These are phyloP conservation scores for Brachyhypopomus occidentalis DNA, from an alignment of 2,113 vertebrate species.

Conservation along the genomic window DNA sequence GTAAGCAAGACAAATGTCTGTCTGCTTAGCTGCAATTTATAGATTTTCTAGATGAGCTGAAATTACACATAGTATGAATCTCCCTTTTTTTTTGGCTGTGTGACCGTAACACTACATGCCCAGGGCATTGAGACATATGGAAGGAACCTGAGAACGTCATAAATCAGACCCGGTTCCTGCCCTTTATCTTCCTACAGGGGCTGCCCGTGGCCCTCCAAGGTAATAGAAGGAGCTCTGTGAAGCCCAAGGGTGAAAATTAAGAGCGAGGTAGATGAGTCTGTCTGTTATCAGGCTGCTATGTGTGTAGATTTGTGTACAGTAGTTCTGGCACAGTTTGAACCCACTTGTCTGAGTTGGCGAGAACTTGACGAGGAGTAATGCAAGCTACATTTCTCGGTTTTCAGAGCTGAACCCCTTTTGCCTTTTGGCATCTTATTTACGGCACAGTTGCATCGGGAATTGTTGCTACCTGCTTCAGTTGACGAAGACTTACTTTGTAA, in stretches of 20 bases:
- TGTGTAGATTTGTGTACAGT: neutral
- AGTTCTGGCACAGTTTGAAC: neutral
- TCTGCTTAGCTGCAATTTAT: slow-evolving; percentile 51
- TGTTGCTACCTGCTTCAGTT: neutral
- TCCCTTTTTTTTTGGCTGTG: neutral
- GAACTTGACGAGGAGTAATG: neutral
- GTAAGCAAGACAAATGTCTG: slow-evolving; percentile 2
- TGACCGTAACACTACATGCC: slow-evolving; percentile 20
- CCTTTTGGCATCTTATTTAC: neutral
- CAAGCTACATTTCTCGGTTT: neutral
- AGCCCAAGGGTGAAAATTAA: slow-evolving; percentile 15
- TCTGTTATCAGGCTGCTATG: neutral
- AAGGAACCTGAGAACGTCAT: slow-evolving; percentile 36
- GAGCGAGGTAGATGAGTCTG: neutral
- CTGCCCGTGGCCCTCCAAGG: slow-evolving; percentile 9
- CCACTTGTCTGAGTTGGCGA: neutral
- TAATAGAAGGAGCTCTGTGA: slow-evolving; percentile 8
- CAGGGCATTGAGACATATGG: slow-evolving; percentile 10
- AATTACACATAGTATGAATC: slow-evolving; percentile 1
- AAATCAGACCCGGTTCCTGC: slow-evolving; percentile 48
- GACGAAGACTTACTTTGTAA: too few relatives aligned
- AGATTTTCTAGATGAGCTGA: slow-evolving; percentile 27
- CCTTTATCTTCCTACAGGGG: slow-evolving; percentile 34
- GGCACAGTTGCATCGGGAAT: neutral
- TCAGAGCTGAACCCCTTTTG: neutral